Conservation (phyloP, 2,888 invertebrate species). For the Epirrhoe alternata region DNA sequence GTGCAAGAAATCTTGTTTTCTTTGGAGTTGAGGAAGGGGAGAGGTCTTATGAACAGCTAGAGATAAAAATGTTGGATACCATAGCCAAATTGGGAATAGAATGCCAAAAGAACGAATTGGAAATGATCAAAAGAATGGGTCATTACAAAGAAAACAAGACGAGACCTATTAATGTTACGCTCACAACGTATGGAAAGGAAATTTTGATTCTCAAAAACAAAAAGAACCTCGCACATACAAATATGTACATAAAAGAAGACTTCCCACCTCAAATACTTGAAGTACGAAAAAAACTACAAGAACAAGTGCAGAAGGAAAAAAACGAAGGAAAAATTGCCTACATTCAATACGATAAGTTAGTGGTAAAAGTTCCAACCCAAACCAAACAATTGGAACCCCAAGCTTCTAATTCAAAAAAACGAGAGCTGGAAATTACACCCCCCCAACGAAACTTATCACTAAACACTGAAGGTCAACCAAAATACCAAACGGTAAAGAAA, state of each 20-base stretch:
- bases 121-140: constrained; percentile 4
- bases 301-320: constrained; percentile 6
- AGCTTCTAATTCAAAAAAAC: neutral
- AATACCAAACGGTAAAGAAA: constrained; percentile 1
- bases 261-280: constrained; percentile 3
- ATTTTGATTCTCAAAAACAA: neutral
- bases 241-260: constrained; percentile 9
- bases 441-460: neutral
- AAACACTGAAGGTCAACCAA: neutral
- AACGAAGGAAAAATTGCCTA: constrained; percentile 6
- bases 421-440: constrained; percentile 4
- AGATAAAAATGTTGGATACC: neutral
- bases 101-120: constrained; percentile 3
- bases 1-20: constrained; percentile 2
- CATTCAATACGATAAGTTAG: neutral
- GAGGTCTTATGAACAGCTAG: constrained; percentile 4
- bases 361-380: neutral
- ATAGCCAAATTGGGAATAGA: neutral
- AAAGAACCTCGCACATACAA: neutral
- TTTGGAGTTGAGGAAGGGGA: constrained; percentile 7
- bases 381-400: neutral
- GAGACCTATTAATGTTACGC: neutral
- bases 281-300: constrained; percentile 3
- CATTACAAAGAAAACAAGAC: neutral
- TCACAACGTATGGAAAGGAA: constrained; percentile 9